phyloP scores from a whole-genome alignment of 1,140 invertebrate species.

The Octopus bimaculoides region DNA sequence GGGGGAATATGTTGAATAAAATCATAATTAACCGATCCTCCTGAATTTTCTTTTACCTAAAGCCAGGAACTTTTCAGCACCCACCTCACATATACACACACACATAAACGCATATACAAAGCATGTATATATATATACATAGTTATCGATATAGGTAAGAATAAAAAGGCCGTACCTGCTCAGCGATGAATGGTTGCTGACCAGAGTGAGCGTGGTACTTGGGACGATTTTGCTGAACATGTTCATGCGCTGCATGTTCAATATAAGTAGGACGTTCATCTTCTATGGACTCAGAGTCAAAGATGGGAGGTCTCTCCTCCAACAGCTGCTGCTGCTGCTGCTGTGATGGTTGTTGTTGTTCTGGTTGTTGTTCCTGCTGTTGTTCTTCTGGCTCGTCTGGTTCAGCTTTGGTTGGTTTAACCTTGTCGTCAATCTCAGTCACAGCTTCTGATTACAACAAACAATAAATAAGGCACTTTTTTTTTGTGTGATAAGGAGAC shows the following conservation, averaged over 20 bases:
- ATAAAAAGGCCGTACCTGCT: neutral
- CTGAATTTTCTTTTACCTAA: too few relatives aligned
- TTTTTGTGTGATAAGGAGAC: too few relatives aligned
- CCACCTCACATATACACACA: too few relatives aligned
- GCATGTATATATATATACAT: too few relatives aligned
- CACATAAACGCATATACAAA: too few relatives aligned
- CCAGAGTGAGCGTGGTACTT: conserved; percentile 12
- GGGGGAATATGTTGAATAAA: too few relatives aligned
- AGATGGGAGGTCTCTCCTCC: neutral
- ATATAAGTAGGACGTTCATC: conserved; percentile 12
- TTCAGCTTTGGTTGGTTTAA: neutral
- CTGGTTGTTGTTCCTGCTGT: neutral
- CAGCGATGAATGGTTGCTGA: neutral
- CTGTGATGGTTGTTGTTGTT: too few relatives aligned
- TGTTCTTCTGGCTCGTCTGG: neutral
- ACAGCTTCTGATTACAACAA: neutral
- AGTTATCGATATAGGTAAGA: too few relatives aligned
- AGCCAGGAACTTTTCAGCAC: too few relatives aligned
- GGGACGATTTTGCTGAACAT: neutral
- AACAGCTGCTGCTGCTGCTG: too few relatives aligned
- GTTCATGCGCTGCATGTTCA: conserved; percentile 7
- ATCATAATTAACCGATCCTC: too few relatives aligned
- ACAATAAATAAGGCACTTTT: too few relatives aligned
- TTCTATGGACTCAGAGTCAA: conserved; percentile 19
- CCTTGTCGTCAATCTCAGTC: neutral